Evolutionary conservation across 2,113 vertebrate species (phyloP).

Genomic region (Lepisosteus oculatus): DNA sequence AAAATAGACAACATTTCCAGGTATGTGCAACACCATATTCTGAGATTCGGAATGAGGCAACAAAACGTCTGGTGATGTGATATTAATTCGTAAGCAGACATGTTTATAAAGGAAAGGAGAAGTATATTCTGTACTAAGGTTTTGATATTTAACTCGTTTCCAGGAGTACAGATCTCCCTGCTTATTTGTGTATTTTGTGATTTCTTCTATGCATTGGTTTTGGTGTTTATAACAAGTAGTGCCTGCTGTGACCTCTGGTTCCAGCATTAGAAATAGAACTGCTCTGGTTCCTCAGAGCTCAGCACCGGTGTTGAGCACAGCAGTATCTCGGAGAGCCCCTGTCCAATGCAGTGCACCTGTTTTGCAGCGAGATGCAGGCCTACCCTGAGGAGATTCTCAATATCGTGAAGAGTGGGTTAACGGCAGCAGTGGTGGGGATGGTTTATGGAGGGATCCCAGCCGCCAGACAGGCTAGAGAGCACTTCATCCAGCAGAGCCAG

Average conservation of each 20-base stretch:
- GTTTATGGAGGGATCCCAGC: constrained; percentile 86
- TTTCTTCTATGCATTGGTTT: too few species aligned
- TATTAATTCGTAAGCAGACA: too few species aligned
- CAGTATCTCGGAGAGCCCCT: not conserved
- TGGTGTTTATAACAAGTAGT: not conserved
- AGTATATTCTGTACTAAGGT: too few species aligned
- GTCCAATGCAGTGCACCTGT: constrained; percentile 16
- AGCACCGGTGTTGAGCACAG: not conserved
- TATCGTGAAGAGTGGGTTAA: constrained; percentile 60
- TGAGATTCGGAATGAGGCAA: too few species aligned
- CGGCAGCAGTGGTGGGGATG: constrained; percentile 66
- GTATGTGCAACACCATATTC: too few species aligned
- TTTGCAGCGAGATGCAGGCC: constrained; percentile 56
- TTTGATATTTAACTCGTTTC: too few species aligned
- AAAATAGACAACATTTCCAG: too few species aligned
- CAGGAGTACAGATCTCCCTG: too few species aligned
- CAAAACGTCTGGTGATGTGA: too few species aligned
- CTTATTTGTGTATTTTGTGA: too few species aligned
- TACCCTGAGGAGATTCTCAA: constrained; percentile 72
- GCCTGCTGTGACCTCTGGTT: not conserved
- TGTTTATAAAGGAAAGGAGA: too few species aligned
- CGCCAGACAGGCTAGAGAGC: constrained; percentile 66
- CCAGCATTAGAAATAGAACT: not conserved
- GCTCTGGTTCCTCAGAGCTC: not conserved
- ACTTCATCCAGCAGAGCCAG: constrained; percentile 78